Evolutionary conservation across 2,888 invertebrate species (phyloP).

Genomic region (Polylopha cassiicola): DNA sequence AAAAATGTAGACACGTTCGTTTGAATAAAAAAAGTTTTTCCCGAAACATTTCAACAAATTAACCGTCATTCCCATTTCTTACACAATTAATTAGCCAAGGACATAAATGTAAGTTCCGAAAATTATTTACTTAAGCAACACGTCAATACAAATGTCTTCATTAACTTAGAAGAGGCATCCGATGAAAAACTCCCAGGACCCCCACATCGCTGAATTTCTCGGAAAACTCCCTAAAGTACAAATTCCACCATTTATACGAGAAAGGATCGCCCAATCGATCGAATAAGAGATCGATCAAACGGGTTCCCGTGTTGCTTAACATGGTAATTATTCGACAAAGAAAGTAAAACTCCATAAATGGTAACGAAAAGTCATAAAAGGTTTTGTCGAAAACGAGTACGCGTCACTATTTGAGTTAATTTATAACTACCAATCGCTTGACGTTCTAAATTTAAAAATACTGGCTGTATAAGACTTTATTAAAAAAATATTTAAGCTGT

Average conservation of each 20-base stretch:
- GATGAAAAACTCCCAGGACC: constrained; percentile 52
- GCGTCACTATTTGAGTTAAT: too few relatives aligned
- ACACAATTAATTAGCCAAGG: constrained; percentile 23
- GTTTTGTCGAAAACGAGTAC: constrained; percentile 23
- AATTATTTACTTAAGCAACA: constrained; percentile 53
- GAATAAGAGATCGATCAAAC: constrained; percentile 37
- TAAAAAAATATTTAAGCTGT: too few relatives aligned
- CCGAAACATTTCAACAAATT: neutral
- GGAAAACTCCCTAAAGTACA: constrained; percentile 61
- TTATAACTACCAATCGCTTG: too few relatives aligned
- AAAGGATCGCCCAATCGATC: constrained; percentile 39
- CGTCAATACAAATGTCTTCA: constrained; percentile 65
- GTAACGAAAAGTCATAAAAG: constrained; percentile 19
- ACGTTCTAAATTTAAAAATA: too few relatives aligned
- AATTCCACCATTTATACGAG: constrained; percentile 60
- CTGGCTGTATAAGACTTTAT: too few relatives aligned
- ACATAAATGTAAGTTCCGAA: constrained; percentile 29
- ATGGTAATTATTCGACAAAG: too few relatives aligned
- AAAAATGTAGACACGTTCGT: too few relatives aligned
- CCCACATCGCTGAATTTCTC: constrained; percentile 64
- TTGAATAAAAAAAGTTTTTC: too few relatives aligned
- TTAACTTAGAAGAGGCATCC: constrained; percentile 47
- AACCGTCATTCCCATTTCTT: constrained; percentile 1
- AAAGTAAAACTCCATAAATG: too few relatives aligned
- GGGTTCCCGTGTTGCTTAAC: constrained; percentile 36